Percentiles rank a stretch among this genome's conserved stretches.
Conservation (phyloP, 2,888 invertebrate species). For the Gymnosoma rotundatum region DNA sequence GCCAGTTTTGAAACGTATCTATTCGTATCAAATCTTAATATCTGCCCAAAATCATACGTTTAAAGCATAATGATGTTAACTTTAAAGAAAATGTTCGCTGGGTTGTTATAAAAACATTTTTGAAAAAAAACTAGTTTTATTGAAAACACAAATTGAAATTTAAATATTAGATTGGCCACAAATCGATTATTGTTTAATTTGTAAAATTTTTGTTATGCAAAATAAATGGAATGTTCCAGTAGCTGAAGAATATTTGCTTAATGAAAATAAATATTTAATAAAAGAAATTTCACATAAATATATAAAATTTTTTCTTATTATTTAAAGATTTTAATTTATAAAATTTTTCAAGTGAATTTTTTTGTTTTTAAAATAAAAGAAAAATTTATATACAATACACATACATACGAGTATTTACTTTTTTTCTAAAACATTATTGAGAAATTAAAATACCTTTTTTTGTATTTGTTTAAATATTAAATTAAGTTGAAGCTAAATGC, state of each 20-base stretch:
- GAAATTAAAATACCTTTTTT: neutral
- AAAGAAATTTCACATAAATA: neutral
- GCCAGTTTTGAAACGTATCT: too few relatives aligned
- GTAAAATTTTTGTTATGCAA: constrained; percentile 53
- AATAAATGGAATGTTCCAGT: constrained; percentile 71
- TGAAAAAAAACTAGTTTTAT: neutral
- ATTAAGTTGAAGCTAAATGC: constrained; percentile 44
- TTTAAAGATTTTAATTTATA: too few relatives aligned
- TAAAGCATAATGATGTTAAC: too few relatives aligned
- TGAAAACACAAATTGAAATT: constrained; percentile 9
- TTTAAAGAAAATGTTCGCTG: too few relatives aligned
- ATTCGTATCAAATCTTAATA: too few relatives aligned
- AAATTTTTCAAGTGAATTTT: too few relatives aligned
- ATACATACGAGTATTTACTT: too few relatives aligned
- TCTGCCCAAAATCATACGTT: too few relatives aligned
- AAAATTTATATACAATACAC: too few relatives aligned
- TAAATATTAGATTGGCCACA: neutral
- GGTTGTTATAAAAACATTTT: neutral
- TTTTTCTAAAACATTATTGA: too few relatives aligned
- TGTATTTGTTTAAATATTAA: constrained; percentile 36
- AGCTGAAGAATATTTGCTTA: constrained; percentile 35
- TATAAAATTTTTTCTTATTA: too few relatives aligned
- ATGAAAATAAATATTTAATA: constrained; percentile 14
- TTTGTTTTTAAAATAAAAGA: too few relatives aligned
- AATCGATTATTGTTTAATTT: constrained; percentile 4